Percentiles rank a stretch among this genome's conserved stretches.
Conservation (phyloP, 2,888 invertebrate species). For the Strigamia transsilvanica region DNA sequence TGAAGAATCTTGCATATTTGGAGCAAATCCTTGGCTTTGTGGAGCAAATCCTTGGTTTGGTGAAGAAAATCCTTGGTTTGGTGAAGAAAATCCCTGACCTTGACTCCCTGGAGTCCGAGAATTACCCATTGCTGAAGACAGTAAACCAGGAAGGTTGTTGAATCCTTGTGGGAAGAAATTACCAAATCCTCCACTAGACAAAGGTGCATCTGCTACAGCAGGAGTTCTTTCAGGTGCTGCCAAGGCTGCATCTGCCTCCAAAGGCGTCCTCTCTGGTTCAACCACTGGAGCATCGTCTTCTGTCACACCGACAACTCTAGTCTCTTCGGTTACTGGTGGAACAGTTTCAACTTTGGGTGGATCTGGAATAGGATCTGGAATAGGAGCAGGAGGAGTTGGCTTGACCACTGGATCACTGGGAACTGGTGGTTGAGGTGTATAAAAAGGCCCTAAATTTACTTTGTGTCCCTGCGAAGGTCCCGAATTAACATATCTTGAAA, state of each 20-base stretch:
- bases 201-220: no score
- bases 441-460: not conserved
- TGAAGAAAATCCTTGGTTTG: not conserved
- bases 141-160: not conserved
- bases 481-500: not conserved
- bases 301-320: not conserved
- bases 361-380: not conserved
- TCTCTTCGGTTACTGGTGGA: not conserved
- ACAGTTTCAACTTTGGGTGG: not conserved
- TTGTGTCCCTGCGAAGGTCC: not conserved
- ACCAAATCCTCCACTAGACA: not conserved
- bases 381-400: not conserved
- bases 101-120: not conserved
- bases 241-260: not conserved
- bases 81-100: not conserved
- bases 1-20: not conserved
- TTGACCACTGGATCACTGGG: not conserved
- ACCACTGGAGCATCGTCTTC: not conserved
- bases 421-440: slow-evolving; percentile 27
- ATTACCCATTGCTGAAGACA: not conserved
- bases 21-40: not conserved
- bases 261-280: not conserved
- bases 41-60: not conserved
- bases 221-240: no score
- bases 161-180: not conserved